Conservation (phyloP, 2,888 invertebrate genomes). For the Patella depressa region DNA sequence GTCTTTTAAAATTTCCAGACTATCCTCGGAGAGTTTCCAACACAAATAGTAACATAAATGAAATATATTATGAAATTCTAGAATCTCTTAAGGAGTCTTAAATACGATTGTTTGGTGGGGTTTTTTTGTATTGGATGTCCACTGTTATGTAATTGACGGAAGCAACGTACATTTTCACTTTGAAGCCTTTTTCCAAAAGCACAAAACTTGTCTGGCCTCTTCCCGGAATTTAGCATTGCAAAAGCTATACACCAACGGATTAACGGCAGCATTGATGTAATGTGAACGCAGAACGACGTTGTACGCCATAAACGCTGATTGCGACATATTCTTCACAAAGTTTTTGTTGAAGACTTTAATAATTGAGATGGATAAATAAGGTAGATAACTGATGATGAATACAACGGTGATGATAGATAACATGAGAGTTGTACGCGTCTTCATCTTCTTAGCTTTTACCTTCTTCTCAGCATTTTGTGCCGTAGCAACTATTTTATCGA, state of each 20-base stretch:
- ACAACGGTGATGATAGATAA: not conserved
- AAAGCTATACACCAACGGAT: slow-evolving; percentile 53
- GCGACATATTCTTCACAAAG: not conserved
- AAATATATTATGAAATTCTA: no score
- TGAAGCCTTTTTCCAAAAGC: slow-evolving; percentile 8
- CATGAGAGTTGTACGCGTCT: not conserved
- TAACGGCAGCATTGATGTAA: slow-evolving; percentile 50
- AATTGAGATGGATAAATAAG: not conserved
- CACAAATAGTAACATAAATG: no score
- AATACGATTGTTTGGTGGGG: no score
- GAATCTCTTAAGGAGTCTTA: no score
- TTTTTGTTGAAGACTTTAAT: slow-evolving; percentile 2
- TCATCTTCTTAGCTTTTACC: not conserved
- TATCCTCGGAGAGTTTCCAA: no score
- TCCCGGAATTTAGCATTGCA: slow-evolving; percentile 46
- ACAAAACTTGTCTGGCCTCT: slow-evolving; percentile 35
- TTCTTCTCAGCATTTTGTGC: not conserved
- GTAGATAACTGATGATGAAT: not conserved
- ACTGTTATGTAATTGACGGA: no score
- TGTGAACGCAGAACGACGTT: slow-evolving; percentile 51
- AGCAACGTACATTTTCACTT: no score
- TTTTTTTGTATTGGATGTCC: no score
- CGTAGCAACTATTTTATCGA: not conserved
- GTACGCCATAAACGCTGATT: slow-evolving; percentile 39
- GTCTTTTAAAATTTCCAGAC: no score